phyloP scores from a whole-genome alignment of 1,140 invertebrate genomes.

The Physella acuta region DNA sequence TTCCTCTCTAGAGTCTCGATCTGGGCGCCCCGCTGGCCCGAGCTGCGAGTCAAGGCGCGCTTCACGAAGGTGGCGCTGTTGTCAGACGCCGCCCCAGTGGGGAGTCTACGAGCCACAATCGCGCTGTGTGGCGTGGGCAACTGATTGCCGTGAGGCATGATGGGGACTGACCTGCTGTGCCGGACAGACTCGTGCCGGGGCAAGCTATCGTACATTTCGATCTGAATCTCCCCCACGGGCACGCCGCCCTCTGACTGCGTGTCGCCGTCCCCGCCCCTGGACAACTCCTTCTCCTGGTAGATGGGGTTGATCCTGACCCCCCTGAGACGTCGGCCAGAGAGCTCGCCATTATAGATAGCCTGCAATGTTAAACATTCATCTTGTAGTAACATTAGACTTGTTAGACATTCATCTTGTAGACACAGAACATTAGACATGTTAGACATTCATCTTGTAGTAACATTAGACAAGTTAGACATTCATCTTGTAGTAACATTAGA shows the following conservation, averaged over 20 bases:
- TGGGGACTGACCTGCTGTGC: constrained; percentile 14
- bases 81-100: too few species aligned
- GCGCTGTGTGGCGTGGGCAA: too few species aligned
- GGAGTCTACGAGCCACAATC: too few species aligned
- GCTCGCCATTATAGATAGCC: constrained; percentile 27
- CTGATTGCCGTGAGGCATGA: background rate
- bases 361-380: constrained; percentile 13
- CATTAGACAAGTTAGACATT: too few species aligned
- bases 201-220: constrained; percentile 33
- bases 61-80: too few species aligned
- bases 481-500: too few species aligned
- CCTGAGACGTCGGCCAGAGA: constrained; percentile 28
- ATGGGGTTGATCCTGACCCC: constrained; percentile 37
- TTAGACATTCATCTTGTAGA: too few species aligned
- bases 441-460: too few species aligned
- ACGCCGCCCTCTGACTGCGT: constrained; percentile 23
- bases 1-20: background rate
- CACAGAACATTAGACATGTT: too few species aligned
- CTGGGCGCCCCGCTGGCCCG: too few species aligned
- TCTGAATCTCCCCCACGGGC: constrained; percentile 30
- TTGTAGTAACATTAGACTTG: too few species aligned
- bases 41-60: too few species aligned
- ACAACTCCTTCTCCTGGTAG: constrained; percentile 29
- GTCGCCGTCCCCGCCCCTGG: constrained; percentile 6
- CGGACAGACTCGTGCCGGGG: constrained; percentile 17